Evolutionary conservation across 1,140 invertebrate species (phyloP).

Genomic region (Drosophila asahinai): DNA sequence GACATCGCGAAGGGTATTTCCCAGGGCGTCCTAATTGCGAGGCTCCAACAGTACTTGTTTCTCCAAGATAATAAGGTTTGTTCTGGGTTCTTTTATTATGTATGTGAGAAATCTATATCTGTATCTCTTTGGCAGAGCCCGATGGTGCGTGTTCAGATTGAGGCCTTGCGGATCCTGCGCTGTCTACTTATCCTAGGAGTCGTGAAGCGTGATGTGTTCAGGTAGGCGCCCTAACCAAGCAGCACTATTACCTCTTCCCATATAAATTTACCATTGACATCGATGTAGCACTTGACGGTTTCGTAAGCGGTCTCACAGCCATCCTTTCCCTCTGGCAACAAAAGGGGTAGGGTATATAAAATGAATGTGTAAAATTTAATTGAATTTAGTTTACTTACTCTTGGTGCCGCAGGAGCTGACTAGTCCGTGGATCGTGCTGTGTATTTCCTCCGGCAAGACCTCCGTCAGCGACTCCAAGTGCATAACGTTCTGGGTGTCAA

Average conservation of each 20-base stretch:
- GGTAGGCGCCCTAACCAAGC: slow-evolving; percentile 49
- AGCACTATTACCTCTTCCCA: slow-evolving; percentile 26
- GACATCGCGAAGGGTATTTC: slow-evolving; percentile 61
- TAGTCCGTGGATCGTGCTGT: slow-evolving; percentile 47
- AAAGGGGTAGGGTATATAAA: neutral
- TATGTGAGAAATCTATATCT: neutral
- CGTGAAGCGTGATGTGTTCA: slow-evolving; percentile 64
- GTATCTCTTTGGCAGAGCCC: slow-evolving; percentile 55
- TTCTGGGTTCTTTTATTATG: neutral
- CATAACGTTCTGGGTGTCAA: slow-evolving; percentile 62
- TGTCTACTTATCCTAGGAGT: slow-evolving; percentile 68
- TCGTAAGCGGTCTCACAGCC: slow-evolving; percentile 70
- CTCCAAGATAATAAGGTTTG: slow-evolving; percentile 65
- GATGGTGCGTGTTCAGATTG: slow-evolving; percentile 87
- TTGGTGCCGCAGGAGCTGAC: slow-evolving; percentile 54
- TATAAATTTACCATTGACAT: slow-evolving; percentile 58
- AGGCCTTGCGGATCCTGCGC: slow-evolving; percentile 84
- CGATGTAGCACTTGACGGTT: slow-evolving; percentile 66
- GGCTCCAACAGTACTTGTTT: slow-evolving; percentile 68
- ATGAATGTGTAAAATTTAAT: neutral
- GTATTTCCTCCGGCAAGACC: slow-evolving; percentile 60
- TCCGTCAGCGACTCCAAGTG: slow-evolving; percentile 69
- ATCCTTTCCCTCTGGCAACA: slow-evolving; percentile 60
- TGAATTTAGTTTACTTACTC: slow-evolving; percentile 35
- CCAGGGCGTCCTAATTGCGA: slow-evolving; percentile 45